Percentiles rank a stretch among this genome's conserved stretches.
These are phyloP conservation scores for Pterocles burchelli DNA, from an alignment of 2,113 vertebrate genomes.

Conservation along the genomic window DNA sequence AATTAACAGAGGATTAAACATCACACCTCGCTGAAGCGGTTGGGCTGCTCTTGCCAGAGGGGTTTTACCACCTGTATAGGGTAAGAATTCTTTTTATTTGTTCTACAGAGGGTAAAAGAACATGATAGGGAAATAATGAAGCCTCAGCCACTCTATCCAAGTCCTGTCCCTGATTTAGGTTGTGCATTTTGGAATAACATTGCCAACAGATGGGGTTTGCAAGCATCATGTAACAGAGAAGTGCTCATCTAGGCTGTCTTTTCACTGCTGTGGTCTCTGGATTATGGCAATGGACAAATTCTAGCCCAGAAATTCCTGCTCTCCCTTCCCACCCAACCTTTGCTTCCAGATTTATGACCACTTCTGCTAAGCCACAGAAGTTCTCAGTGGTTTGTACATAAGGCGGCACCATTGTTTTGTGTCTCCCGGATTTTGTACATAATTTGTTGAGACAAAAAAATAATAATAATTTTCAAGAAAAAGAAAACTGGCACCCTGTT, in stretches of 20 bases:
- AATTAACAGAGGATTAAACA: constrained; percentile 57
- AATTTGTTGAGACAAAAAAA: neutral
- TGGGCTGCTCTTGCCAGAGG: constrained; percentile 20
- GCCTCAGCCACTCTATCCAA: neutral
- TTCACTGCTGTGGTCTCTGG: constrained; percentile 6
- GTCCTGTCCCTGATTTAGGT: neutral
- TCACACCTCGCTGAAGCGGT: neutral
- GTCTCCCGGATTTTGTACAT: neutral
- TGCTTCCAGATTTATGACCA: neutral
- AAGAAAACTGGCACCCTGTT: neutral
- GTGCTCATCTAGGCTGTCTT: neutral
- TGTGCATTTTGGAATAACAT: neutral
- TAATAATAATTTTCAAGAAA: neutral
- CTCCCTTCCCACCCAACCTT: neutral
- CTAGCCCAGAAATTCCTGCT: neutral
- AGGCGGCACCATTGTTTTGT: neutral
- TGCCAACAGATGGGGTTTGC: constrained; percentile 13
- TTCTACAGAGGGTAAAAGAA: neutral
- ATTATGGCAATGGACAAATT: neutral
- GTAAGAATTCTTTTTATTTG: constrained; percentile 2
- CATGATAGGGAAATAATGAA: neutral
- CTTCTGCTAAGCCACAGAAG: neutral
- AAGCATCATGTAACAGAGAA: constrained; percentile 13
- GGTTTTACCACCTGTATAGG: constrained; percentile 39
- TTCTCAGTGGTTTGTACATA: neutral